Conservation (phyloP, 2,797 vertebrate genomes). For the Discoglossus pictus region DNA sequence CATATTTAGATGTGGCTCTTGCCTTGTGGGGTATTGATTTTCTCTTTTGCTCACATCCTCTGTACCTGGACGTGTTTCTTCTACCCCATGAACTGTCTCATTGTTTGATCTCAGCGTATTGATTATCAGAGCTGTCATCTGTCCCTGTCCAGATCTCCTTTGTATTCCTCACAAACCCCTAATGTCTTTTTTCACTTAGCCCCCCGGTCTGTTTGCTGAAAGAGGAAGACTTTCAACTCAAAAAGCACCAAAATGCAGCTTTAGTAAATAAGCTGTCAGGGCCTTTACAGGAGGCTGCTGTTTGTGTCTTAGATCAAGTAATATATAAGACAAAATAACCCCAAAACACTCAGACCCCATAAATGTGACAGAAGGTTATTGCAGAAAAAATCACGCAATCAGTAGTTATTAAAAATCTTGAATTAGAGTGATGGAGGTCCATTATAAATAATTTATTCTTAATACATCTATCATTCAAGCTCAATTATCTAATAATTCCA, state of each 20-base stretch:
- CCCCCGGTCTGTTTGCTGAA: background rate
- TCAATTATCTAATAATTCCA: no score
- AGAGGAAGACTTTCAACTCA: background rate
- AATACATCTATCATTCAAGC: no score
- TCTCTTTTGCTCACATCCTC: slow-evolving; percentile 6
- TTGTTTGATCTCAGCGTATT: slow-evolving; percentile 16
- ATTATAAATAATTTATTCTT: no score
- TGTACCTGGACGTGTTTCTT: background rate
- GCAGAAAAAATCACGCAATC: no score
- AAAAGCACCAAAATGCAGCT: background rate
- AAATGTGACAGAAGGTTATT: no score
- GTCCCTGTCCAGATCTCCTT: slow-evolving; percentile 1
- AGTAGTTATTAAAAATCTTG: no score
- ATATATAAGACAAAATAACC: no score
- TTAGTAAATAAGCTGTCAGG: no score
- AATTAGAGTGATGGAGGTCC: no score
- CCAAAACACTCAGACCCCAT: no score
- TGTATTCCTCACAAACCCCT: background rate
- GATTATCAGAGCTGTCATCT: slow-evolving; percentile 19
- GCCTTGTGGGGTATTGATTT: slow-evolving; percentile 33
- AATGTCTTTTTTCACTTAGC: background rate
- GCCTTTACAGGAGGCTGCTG: no score
- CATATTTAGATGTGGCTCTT: slow-evolving; percentile 15
- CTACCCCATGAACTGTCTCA: background rate
- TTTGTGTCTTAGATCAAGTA: no score